These are phyloP conservation scores for Mus pahari DNA, from an alignment of 2,113 vertebrate species.

Conservation along the genomic window DNA sequence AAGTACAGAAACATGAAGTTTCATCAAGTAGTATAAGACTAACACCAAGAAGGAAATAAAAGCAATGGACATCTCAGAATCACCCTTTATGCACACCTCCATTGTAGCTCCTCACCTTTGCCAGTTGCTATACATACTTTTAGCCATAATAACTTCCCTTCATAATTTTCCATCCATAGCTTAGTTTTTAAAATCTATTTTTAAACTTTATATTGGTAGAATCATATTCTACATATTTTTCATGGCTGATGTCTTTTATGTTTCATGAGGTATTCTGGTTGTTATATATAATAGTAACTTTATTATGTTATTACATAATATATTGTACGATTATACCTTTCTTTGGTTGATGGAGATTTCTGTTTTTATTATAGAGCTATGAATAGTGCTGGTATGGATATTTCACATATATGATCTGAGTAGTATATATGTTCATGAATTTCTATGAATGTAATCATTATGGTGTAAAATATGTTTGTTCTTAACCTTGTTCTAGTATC, in stretches of 20 bases:
- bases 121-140: background rate
- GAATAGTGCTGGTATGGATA: background rate
- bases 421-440: background rate
- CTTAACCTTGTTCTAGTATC: background rate
- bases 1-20: background rate
- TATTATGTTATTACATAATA: background rate
- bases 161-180: background rate
- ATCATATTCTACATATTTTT: background rate
- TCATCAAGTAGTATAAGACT: background rate
- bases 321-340: background rate
- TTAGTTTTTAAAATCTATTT: slow-evolving; percentile 5
- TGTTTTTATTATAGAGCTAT: background rate
- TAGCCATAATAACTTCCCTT: background rate
- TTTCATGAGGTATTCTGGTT: background rate
- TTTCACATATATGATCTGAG: background rate
- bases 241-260: background rate
- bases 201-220: background rate
- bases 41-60: background rate
- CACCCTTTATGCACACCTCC: background rate
- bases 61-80: background rate
- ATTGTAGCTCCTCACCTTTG: background rate
- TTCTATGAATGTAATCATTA: background rate
- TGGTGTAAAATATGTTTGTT: background rate
- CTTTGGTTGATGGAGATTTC: background rate
- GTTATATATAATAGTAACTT: background rate